A percentile compares a stretch with the other conserved stretches of the same genome.
phyloP scores from a whole-genome alignment of 2,797 vertebrate genomes.

The Poecilia wingei region DNA sequence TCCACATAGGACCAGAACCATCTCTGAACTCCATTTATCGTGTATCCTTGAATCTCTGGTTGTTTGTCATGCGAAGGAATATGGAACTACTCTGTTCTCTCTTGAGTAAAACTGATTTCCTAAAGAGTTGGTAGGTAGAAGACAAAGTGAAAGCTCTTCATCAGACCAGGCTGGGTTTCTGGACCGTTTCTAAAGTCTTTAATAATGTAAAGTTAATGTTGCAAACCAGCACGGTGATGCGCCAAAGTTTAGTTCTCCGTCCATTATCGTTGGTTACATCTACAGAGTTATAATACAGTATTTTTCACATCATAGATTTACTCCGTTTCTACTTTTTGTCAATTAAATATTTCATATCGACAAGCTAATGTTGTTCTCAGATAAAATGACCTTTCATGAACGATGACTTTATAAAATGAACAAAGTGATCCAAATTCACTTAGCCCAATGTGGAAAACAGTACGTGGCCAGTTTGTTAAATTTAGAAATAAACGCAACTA shows the following conservation, averaged over 20 bases:
- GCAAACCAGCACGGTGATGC: not conserved
- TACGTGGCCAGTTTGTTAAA: not conserved
- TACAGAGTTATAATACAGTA: not conserved
- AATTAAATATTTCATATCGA: not conserved
- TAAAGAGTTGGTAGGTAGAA: not conserved
- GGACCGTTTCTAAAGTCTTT: not conserved
- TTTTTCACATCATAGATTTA: not conserved
- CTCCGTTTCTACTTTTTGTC: not conserved
- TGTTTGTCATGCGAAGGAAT: not conserved
- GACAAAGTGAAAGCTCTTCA: not conserved
- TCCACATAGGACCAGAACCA: not conserved
- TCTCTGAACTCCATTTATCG: not conserved
- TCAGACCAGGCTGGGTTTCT: not conserved
- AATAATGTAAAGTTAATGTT: not conserved
- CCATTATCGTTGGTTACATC: not conserved
- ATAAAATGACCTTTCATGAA: not conserved
- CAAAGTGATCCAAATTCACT: not conserved
- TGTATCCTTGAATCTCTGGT: not conserved
- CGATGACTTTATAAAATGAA: not conserved
- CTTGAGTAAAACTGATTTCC: not conserved
- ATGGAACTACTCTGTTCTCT: not conserved
- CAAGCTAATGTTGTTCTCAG: not conserved
- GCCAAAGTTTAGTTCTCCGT: not conserved
- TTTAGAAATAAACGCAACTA: not conserved
- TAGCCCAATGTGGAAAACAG: not conserved